Base-by-base conservation (phyloP, 2,113 vertebrate genomes). In the Petrocephalus microphthalmus region DNA sequence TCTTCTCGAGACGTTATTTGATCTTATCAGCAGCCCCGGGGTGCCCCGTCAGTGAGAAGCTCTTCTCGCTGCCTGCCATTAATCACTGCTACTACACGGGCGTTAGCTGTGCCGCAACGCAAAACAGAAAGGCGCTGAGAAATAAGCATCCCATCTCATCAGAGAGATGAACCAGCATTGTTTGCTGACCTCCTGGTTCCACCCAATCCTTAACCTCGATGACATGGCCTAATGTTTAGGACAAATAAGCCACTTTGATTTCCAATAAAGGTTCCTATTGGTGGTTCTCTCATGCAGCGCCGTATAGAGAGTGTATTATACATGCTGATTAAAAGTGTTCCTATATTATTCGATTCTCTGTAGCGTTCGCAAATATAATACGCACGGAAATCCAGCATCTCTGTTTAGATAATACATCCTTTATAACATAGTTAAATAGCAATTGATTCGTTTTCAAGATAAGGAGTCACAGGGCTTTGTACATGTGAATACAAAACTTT, bases 1-100 rank as follows among this genome's bases (percentile, higher is more conserved):
- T 86, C 83, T 78, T 25, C 33, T 42, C 19, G n/a, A 56, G 84
- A 86, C 67, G 49, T 47, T 71, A 22, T 86, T 87, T 89, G 67
- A 89, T 89, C 64, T 87, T 89, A 81, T 87, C 84, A 86, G 33
- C 84, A 20, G 67, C 52, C 60, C 47, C 42, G 25, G 56, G 60
- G 25, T 51, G 60, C 78, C 82, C 51, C 51, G 57, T 84, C 87
- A 60, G 78, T 13, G 54, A 60, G 25, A 5, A n/a, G 25, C 81
- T 52, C 22, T 85, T 49, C 53, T 57, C 81, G 10, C 42, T 47
- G 56, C 45, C 71, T 60, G 57, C 52, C 84, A 78, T 85, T 89
- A 89, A 86, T 89, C 88, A 85, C 84, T 74, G 49, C 49, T 22
- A 71, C 81, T 83, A 83, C 45, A 49, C 37, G 2, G 81, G 81